Conservation (phyloP, 2,797 vertebrate species). For the Capromys pilorides region DNA sequence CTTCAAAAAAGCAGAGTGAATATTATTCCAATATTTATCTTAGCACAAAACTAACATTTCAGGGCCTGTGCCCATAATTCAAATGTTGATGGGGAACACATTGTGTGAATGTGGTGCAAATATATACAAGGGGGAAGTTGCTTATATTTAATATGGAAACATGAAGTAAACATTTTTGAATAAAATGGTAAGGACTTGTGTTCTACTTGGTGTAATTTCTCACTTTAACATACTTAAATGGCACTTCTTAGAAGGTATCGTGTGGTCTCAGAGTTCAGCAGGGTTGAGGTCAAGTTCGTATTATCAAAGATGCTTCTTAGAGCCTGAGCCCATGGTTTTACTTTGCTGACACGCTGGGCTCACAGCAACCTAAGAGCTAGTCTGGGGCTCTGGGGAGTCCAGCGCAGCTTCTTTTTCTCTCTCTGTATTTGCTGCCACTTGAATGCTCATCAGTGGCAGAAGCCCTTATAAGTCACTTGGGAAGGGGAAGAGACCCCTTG, state of each 20-base stretch:
- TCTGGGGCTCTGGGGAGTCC: neutral
- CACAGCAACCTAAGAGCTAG: neutral
- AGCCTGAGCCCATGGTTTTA: neutral
- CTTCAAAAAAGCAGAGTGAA: conserved; percentile 84
- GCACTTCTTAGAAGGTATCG: neutral
- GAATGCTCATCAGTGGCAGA: neutral
- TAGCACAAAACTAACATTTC: conserved; percentile 85
- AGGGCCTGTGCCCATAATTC: conserved; percentile 78
- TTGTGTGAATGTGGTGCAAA: conserved; percentile 84
- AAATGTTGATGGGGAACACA: conserved; percentile 86
- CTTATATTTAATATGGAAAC: conserved; percentile 85
- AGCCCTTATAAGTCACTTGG: neutral
- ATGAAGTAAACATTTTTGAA: conserved; percentile 85
- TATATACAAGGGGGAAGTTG: conserved; percentile 85
- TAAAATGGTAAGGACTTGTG: conserved; percentile 76
- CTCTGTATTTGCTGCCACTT: neutral
- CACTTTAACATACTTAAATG: conserved; percentile 59
- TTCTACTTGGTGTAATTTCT: conserved; percentile 72
- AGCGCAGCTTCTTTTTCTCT: neutral
- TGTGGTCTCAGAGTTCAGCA: conserved; percentile 17
- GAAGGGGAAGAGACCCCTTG: neutral
- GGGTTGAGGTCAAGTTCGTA: neutral
- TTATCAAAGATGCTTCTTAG: neutral
- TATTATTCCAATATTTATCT: conserved; percentile 86
- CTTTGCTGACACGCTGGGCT: neutral